Evolutionary conservation across 1,140 invertebrate species (phyloP).

Genomic region (Drosophila pectinifera): DNA sequence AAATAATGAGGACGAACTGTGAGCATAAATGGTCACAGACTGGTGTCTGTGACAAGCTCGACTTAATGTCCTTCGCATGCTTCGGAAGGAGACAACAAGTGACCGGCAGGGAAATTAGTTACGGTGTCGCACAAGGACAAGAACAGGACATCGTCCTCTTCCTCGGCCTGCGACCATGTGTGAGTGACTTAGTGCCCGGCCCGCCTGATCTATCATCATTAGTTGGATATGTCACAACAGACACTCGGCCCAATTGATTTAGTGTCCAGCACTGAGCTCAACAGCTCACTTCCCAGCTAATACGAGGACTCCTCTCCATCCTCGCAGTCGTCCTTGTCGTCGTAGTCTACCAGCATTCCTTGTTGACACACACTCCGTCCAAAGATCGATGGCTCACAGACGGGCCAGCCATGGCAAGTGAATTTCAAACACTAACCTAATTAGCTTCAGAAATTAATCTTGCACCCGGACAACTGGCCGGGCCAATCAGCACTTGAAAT

Average conservation of each 20-base stretch:
- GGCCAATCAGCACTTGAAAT: slow-evolving; percentile 4
- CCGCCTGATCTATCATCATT: slow-evolving; percentile 60
- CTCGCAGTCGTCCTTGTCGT: not conserved
- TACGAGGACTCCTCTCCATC: not conserved
- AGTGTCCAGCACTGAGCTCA: slow-evolving; percentile 50
- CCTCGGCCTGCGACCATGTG: slow-evolving; percentile 33
- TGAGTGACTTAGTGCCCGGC: slow-evolving; percentile 51
- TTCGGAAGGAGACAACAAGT: slow-evolving; percentile 32
- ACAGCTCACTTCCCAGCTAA: slow-evolving; percentile 36
- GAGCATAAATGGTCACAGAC: slow-evolving; percentile 14
- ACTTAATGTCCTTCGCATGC: slow-evolving; percentile 20
- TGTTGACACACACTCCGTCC: slow-evolving; percentile 14
- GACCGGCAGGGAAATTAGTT: slow-evolving; percentile 59
- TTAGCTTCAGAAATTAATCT: slow-evolving; percentile 24
- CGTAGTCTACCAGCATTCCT: slow-evolving; percentile 16
- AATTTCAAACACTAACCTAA: slow-evolving; percentile 38
- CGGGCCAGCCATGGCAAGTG: slow-evolving; percentile 9
- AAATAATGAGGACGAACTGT: slow-evolving; percentile 31
- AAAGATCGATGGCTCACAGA: slow-evolving; percentile 28
- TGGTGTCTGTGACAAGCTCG: slow-evolving; percentile 33
- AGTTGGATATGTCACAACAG: slow-evolving; percentile 63
- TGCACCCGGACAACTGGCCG: slow-evolving; percentile 10
- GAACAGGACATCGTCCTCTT: slow-evolving; percentile 6
- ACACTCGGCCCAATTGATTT: slow-evolving; percentile 64
- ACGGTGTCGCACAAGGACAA: slow-evolving; percentile 51